phyloP scores from a whole-genome alignment of 1,140 invertebrate species.

The Drosophila chauvacae region DNA sequence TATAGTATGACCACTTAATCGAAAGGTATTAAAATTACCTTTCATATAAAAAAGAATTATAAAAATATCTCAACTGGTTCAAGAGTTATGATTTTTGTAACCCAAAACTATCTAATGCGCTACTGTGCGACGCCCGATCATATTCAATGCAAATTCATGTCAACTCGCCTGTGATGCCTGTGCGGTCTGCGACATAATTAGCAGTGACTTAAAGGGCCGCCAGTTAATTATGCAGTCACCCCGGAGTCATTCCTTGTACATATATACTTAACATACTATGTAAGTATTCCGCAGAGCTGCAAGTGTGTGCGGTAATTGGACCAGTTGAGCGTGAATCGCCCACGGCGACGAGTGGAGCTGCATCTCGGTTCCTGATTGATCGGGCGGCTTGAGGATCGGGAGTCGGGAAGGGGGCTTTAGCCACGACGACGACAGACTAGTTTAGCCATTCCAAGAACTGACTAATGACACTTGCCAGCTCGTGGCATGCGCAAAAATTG shows the following conservation, averaged over 20 bases:
- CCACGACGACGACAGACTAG: slow-evolving; percentile 60
- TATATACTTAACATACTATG: slow-evolving; percentile 11
- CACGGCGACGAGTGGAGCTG: slow-evolving; percentile 61
- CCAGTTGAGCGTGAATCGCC: slow-evolving; percentile 71
- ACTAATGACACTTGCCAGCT: slow-evolving; percentile 72
- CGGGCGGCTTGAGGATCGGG: slow-evolving; percentile 31
- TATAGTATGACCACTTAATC: too few relatives aligned
- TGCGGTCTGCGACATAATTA: slow-evolving; percentile 77
- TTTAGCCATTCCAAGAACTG: slow-evolving; percentile 72
- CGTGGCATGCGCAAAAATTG: slow-evolving; percentile 63
- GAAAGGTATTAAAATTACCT: too few relatives aligned
- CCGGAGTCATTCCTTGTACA: not conserved
- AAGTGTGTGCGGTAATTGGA: slow-evolving; percentile 59
- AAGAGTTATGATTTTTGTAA: too few relatives aligned
- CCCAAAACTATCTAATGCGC: too few relatives aligned
- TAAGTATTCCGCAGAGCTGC: not conserved
- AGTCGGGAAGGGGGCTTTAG: not conserved
- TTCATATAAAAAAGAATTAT: too few relatives aligned
- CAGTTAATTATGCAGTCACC: slow-evolving; percentile 66
- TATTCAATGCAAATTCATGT: slow-evolving; percentile 73
- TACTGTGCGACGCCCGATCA: too few relatives aligned
- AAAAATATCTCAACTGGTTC: too few relatives aligned
- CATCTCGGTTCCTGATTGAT: slow-evolving; percentile 66
- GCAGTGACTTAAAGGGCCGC: slow-evolving; percentile 58
- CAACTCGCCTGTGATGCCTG: slow-evolving; percentile 53